Conservation (phyloP, 1,140 invertebrate genomes). For the Diuraphis noxia region DNA sequence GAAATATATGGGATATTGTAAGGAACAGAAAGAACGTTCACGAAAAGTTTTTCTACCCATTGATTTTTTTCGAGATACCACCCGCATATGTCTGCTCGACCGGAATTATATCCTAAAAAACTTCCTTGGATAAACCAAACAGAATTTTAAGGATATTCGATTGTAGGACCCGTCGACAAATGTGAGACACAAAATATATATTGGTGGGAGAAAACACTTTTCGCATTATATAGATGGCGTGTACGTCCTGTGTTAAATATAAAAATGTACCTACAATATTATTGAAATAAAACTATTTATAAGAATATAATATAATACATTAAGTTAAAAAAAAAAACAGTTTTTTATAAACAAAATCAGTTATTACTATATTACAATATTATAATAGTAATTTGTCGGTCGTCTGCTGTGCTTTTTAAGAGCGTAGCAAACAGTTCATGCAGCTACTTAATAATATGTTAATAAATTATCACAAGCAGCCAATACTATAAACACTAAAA, state of each 20-base stretch:
- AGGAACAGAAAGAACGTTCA: background rate
- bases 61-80: constrained; percentile 8
- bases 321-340: background rate
- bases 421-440: background rate
- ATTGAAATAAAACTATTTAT: constrained; percentile 4
- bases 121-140: constrained; percentile 6
- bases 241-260: background rate
- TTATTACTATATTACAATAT: background rate
- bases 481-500: background rate
- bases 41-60: background rate
- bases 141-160: background rate
- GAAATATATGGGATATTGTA: background rate
- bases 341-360: background rate
- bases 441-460: background rate
- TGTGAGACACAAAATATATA: background rate
- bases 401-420: background rate
- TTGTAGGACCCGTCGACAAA: background rate
- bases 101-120: constrained; percentile 15
- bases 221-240: background rate
- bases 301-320: constrained; percentile 1
- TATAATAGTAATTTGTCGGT: background rate
- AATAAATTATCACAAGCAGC: background rate
- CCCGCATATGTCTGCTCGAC: background rate
- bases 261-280: background rate
- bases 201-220: background rate